phyloP scores from a whole-genome alignment of 2,888 invertebrate genomes.

The Cyclophora albipunctata region DNA sequence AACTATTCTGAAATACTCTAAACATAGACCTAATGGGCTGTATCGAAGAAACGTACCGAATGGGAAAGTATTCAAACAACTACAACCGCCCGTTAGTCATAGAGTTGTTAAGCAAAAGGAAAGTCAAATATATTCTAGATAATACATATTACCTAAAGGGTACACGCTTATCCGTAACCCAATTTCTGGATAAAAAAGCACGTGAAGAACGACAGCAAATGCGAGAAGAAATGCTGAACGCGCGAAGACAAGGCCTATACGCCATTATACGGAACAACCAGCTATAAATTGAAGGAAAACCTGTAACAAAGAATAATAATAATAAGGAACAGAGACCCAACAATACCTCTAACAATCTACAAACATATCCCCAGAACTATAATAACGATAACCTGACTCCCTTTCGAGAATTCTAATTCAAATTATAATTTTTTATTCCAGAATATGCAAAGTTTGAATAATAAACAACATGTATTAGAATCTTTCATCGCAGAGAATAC shows the following conservation, averaged over 20 bases:
- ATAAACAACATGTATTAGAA: conserved; percentile 10
- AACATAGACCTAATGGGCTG: not conserved
- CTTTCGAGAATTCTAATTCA: no score
- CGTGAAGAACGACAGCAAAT: not conserved
- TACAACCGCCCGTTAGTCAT: no score
- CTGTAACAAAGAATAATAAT: no score
- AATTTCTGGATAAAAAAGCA: conserved; percentile 1
- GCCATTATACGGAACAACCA: no score
- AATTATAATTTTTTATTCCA: conserved; percentile 1
- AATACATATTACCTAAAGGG: not conserved
- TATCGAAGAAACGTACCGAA: conserved; percentile 1
- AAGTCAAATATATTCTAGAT: conserved; percentile 2
- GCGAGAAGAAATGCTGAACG: not conserved
- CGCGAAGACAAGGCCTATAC: no score
- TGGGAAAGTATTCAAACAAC: not conserved
- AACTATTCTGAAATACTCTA: conserved; percentile 1
- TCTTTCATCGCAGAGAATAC: conserved; percentile 1
- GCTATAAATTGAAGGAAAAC: no score
- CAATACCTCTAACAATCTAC: no score
- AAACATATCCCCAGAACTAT: no score
- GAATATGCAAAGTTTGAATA: conserved; percentile 9
- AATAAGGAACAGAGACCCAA: no score
- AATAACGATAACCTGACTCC: no score
- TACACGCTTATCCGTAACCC: conserved; percentile 1
- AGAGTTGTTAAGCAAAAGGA: conserved; percentile 6